These are phyloP conservation scores for Halcyon smyrnensis DNA, from an alignment of 2,797 vertebrate genomes.

Conservation along the genomic window DNA sequence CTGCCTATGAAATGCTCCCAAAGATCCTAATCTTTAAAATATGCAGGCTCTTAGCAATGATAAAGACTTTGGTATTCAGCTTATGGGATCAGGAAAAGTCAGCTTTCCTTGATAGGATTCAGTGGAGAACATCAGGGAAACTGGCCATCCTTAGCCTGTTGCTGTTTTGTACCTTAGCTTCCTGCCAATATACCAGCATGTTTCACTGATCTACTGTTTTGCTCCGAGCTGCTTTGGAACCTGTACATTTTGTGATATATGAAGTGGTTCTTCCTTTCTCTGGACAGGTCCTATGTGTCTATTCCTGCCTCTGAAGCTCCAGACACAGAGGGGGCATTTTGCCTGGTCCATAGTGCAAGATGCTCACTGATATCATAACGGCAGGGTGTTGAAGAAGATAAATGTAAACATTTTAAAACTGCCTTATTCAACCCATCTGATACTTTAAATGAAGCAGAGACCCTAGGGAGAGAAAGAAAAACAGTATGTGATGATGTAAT, in stretches of 20 bases:
- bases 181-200: not conserved
- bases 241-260: not conserved
- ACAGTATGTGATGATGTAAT: constrained; percentile 12
- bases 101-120: not conserved
- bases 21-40: not conserved
- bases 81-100: not conserved
- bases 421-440: not conserved
- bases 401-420: constrained; percentile 15
- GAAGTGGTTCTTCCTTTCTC: not conserved
- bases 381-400: not conserved
- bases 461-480: constrained; percentile 14
- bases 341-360: not conserved
- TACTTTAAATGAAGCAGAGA: not conserved
- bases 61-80: not conserved
- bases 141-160: rapidly evolving
- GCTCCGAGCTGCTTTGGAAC: not conserved
- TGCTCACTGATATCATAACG: not conserved
- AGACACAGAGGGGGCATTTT: not conserved
- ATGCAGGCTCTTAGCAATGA: not conserved
- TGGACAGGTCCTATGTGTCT: not conserved
- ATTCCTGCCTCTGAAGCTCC: not conserved
- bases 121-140: not conserved
- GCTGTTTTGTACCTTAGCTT: not conserved
- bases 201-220: not conserved
- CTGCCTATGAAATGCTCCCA: not conserved